These are phyloP conservation scores for Clistopyga incitator DNA, from an alignment of 2,888 invertebrate genomes.

Conservation along the genomic window DNA sequence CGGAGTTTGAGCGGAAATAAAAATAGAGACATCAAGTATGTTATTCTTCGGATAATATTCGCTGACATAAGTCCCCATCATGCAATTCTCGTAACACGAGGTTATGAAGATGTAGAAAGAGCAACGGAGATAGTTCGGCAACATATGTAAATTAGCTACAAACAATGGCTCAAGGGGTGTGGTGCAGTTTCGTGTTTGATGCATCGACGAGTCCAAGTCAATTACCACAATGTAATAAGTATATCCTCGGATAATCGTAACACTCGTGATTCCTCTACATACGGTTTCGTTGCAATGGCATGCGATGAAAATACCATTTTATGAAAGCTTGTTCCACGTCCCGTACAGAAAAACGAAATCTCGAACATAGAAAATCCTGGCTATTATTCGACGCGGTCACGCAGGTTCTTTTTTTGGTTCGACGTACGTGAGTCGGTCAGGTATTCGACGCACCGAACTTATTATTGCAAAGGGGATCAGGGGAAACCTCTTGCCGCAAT, in stretches of 20 bases:
- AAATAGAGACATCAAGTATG: neutral
- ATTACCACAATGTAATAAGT: slow-evolving; percentile 24
- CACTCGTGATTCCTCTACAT: slow-evolving; percentile 16
- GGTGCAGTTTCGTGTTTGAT: slow-evolving; percentile 30
- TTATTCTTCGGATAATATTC: neutral
- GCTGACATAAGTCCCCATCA: neutral
- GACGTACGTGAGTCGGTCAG: slow-evolving; percentile 19
- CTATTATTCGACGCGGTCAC: slow-evolving; percentile 18
- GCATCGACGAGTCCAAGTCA: slow-evolving; percentile 6
- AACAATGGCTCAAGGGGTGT: slow-evolving; percentile 10
- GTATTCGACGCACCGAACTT: slow-evolving; percentile 18
- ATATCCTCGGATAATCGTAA: neutral
- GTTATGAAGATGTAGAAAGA: slow-evolving; percentile 30
- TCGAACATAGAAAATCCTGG: slow-evolving; percentile 10
- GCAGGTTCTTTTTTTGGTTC: slow-evolving; percentile 26
- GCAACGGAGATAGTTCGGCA: slow-evolving; percentile 1
- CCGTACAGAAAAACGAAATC: neutral
- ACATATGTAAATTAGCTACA: slow-evolving; percentile 9
- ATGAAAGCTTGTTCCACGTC: neutral
- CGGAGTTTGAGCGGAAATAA: neutral
- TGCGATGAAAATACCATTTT: slow-evolving; percentile 39
- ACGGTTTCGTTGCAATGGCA: slow-evolving; percentile 19
- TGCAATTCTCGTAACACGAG: neutral
- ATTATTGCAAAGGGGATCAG: slow-evolving; percentile 28
- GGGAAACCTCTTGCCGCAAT: neutral